These are phyloP conservation scores for Cyphomyrus discorhynchus DNA, from an alignment of 2,113 vertebrate genomes.

Conservation along the genomic window DNA sequence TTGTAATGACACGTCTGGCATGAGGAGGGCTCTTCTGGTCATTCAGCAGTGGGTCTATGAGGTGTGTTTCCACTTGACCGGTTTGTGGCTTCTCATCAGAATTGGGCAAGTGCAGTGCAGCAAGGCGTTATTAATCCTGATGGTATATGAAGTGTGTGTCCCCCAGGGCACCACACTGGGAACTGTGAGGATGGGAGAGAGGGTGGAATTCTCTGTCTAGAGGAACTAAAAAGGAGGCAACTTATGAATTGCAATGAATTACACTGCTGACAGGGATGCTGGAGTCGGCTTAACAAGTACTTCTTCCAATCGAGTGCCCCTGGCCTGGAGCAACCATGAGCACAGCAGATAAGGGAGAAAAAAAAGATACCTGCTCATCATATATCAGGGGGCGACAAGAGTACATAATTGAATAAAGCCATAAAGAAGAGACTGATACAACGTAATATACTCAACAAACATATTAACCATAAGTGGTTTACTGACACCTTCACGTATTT, in stretches of 20 bases:
- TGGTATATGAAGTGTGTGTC: constrained; percentile 21
- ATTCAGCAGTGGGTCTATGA: constrained; percentile 48
- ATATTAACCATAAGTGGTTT: neutral
- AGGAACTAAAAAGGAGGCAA: neutral
- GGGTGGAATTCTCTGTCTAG: neutral
- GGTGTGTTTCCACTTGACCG: constrained; percentile 60
- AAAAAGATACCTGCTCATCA: neutral
- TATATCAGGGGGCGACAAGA: neutral
- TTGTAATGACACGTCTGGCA: constrained; percentile 55
- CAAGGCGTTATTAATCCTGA: constrained; percentile 22
- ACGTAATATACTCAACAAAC: neutral
- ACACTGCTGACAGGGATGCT: neutral
- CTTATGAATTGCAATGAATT: constrained; percentile 5
- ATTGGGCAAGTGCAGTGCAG: neutral
- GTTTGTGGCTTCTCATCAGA: constrained; percentile 19
- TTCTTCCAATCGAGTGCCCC: neutral
- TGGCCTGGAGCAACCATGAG: neutral
- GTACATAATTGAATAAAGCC: neutral
- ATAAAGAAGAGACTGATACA: neutral
- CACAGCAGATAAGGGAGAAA: neutral
- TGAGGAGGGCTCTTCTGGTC: constrained; percentile 58
- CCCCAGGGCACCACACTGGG: constrained; percentile 5
- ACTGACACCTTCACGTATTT: neutral
- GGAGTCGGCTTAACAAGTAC: neutral
- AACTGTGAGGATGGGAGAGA: neutral